A percentile compares a stretch with the other conserved stretches of the same genome.
Conservation (phyloP, 2,113 vertebrate species). For the Dunckerocampus dactyliophorus region DNA sequence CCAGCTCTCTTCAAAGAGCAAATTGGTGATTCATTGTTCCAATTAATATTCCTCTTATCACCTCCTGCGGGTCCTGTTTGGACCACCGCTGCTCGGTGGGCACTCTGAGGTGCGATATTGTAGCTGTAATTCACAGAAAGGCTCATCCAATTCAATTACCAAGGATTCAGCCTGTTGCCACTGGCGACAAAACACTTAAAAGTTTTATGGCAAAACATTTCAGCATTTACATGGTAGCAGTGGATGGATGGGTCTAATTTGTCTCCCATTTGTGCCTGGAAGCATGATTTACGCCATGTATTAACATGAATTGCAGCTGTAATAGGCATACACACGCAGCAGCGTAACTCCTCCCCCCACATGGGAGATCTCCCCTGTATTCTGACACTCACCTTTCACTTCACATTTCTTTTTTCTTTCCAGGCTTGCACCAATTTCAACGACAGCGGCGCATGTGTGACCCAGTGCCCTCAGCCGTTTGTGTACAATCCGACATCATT, state of each 20-base stretch:
- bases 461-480: conserved; percentile 93
- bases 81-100: not conserved
- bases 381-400: not conserved
- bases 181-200: conserved; percentile 51
- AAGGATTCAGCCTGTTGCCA: conserved; percentile 31
- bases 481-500: conserved; percentile 97
- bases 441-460: conserved; percentile 94
- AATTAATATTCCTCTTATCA: conserved; percentile 58
- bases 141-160: conserved; percentile 64
- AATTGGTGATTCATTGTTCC: conserved; percentile 62
- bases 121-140: conserved; percentile 59
- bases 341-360: conserved; percentile 1
- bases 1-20: conserved; percentile 28
- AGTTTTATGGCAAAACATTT: conserved; percentile 67
- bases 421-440: conserved; percentile 99
- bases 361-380: not conserved
- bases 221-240: conserved; percentile 50
- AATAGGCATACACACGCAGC: conserved; percentile 26
- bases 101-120: conserved; percentile 41
- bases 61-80: conserved; percentile 17
- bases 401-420: conserved; percentile 14
- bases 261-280: conserved; percentile 38
- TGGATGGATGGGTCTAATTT: conserved; percentile 60
- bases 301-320: conserved; percentile 56
- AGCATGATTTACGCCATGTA: conserved; percentile 6